Percentiles rank a stretch among this genome's conserved stretches.
These are phyloP conservation scores for Pachycephala philippinensis DNA, from an alignment of 2,113 vertebrate species.

Conservation along the genomic window DNA sequence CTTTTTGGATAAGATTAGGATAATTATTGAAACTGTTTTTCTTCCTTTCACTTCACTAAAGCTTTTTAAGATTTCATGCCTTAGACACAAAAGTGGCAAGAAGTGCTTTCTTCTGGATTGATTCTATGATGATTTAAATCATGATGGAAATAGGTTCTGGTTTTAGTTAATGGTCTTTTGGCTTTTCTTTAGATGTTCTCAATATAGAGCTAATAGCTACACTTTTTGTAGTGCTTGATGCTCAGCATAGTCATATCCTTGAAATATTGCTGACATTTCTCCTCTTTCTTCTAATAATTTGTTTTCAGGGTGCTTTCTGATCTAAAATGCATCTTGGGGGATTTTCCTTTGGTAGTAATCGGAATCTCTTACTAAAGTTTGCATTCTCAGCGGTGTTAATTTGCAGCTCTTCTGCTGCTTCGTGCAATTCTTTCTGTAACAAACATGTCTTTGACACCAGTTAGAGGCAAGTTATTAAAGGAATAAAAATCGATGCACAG, in stretches of 20 bases:
- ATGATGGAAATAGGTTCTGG: neutral
- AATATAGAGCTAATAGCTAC: neutral
- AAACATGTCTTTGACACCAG: neutral
- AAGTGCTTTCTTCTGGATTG: neutral
- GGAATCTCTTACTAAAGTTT: neutral
- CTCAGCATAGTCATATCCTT: neutral
- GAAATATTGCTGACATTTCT: neutral
- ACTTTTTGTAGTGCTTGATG: neutral
- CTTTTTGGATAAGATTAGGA: neutral
- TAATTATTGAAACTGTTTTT: rapidly evolving
- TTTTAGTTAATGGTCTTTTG: neutral
- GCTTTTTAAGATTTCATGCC: neutral
- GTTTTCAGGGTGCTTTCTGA: neutral
- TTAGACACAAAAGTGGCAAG: neutral
- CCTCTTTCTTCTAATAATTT: neutral
- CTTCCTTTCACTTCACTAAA: neutral
- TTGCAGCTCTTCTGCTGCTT: neutral
- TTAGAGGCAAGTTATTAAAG: neutral
- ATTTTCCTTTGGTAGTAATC: neutral
- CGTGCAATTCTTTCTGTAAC: neutral
- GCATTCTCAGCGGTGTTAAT: neutral
- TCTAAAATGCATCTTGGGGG: neutral
- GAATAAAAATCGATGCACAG: neutral
- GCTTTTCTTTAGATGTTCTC: neutral
- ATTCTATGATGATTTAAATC: neutral